Conservation (phyloP, 2,797 vertebrate species). For the Pristis pectinata region DNA sequence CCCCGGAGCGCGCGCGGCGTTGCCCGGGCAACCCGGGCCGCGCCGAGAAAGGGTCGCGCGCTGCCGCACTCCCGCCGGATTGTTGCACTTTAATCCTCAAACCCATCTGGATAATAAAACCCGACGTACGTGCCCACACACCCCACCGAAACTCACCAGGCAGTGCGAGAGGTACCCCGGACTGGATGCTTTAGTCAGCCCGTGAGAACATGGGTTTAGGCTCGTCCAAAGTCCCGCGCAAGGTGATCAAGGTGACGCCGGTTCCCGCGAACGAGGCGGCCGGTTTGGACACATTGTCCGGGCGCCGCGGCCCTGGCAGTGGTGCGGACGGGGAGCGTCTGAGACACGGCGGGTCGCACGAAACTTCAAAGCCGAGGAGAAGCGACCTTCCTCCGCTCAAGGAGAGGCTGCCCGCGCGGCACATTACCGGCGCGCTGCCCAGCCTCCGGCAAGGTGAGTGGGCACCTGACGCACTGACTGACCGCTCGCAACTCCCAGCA, state of each 20-base stretch:
- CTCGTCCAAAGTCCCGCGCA: constrained; percentile 57
- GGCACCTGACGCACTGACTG: neutral
- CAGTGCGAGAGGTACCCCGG: neutral
- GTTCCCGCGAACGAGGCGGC: constrained; percentile 44
- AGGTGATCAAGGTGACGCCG: constrained; percentile 65
- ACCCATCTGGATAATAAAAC: neutral
- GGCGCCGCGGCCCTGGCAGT: constrained; percentile 47
- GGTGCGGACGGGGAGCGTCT: constrained; percentile 39
- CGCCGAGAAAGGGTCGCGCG: neutral
- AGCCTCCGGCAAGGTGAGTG: neutral
- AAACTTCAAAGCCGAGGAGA: neutral
- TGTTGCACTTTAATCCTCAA: neutral
- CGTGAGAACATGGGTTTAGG: constrained; percentile 64
- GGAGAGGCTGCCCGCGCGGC: constrained; percentile 42
- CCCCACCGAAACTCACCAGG: neutral
- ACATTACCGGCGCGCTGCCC: neutral
- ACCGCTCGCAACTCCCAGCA: neutral
- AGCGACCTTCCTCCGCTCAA: constrained; percentile 55
- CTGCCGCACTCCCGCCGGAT: neutral
- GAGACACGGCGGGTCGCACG: neutral
- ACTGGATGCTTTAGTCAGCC: neutral
- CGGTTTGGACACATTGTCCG: constrained; percentile 43
- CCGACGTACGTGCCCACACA: neutral
- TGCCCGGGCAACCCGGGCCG: constrained; percentile 7
- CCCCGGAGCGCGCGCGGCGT: neutral